Percentiles rank a stretch among this genome's conserved stretches.
These are phyloP conservation scores for Microctenopoma steveboyesi DNA, from an alignment of 2,797 vertebrate species.

Conservation along the genomic window DNA sequence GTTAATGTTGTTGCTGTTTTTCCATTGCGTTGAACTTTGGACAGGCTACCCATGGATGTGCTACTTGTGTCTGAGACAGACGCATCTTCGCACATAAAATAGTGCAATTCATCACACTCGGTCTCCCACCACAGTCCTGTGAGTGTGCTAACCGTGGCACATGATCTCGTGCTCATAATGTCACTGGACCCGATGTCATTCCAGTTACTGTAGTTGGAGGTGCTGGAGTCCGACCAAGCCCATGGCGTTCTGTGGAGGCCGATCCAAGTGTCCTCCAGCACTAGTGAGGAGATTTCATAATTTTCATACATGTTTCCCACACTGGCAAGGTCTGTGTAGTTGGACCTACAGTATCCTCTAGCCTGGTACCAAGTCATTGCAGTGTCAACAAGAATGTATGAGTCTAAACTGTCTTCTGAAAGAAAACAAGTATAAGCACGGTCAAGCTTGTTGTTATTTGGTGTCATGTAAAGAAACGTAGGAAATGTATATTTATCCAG, in stretches of 20 bases:
- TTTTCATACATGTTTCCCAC: conserved; percentile 33
- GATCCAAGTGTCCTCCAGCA: conserved; percentile 29
- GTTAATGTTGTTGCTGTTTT: neutral
- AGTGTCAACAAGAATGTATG: neutral
- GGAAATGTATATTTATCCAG: too few relatives aligned
- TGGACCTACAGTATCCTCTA: conserved; percentile 32
- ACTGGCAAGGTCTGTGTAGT: conserved; percentile 50
- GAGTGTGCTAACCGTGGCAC: neutral
- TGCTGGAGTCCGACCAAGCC: conserved; percentile 56
- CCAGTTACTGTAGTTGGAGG: conserved; percentile 53
- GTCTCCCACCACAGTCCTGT: conserved; percentile 4
- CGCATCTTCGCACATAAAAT: conserved; percentile 44
- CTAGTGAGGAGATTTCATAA: accelerated
- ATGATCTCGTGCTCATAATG: accelerated
- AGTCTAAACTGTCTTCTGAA: neutral
- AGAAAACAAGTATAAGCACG: neutral
- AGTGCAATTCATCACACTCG: accelerated
- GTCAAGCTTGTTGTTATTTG: neutral
- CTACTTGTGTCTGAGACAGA: neutral
- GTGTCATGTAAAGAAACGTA: too few relatives aligned
- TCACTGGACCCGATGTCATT: accelerated
- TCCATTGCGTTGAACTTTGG: neutral
- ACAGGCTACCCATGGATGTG: neutral
- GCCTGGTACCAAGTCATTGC: neutral
- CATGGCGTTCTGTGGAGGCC: conserved; percentile 54